Percentiles rank a stretch among this genome's conserved stretches.
These are phyloP conservation scores for Eptatretus burgeri DNA, from an alignment of 2,113 vertebrate genomes.

Conservation along the genomic window DNA sequence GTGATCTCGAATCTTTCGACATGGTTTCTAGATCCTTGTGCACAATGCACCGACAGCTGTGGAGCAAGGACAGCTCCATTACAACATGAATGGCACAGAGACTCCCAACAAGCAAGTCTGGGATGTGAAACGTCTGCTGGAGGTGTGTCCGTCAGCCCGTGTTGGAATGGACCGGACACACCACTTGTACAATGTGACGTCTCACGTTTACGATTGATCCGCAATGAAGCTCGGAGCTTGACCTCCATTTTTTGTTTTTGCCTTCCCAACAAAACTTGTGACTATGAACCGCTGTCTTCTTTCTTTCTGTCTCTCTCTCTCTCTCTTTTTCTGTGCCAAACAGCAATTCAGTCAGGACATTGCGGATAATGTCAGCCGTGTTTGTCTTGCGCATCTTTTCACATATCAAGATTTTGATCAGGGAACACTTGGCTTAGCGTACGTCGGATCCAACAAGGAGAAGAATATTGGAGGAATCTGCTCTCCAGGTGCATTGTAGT, in stretches of 20 bases:
- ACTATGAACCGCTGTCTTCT: neutral
- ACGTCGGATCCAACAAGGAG: slow-evolving; percentile 51
- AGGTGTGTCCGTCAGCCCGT: slow-evolving; percentile 98
- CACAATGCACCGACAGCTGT: slow-evolving; percentile 34
- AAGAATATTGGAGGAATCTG: slow-evolving; percentile 72
- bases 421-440: slow-evolving; percentile 72
- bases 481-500: slow-evolving; percentile 33
- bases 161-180: slow-evolving; percentile 46
- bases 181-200: slow-evolving; percentile 79
- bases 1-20: neutral
- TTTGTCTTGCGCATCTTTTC: slow-evolving; percentile 88
- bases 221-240: neutral
- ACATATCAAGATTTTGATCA: slow-evolving; percentile 93
- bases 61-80: slow-evolving; percentile 21
- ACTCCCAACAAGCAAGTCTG: slow-evolving; percentile 40
- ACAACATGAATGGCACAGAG: slow-evolving; percentile 53
- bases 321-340: neutral
- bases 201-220: slow-evolving; percentile 12
- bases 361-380: slow-evolving; percentile 46
- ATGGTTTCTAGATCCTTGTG: slow-evolving; percentile 42
- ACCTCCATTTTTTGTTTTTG: neutral
- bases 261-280: neutral
- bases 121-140: slow-evolving; percentile 72
- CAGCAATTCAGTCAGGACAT: slow-evolving; percentile 93
- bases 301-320: neutral